Base-by-base conservation (phyloP, 2,888 invertebrate genomes). In the Campoplex capitator region DNA sequence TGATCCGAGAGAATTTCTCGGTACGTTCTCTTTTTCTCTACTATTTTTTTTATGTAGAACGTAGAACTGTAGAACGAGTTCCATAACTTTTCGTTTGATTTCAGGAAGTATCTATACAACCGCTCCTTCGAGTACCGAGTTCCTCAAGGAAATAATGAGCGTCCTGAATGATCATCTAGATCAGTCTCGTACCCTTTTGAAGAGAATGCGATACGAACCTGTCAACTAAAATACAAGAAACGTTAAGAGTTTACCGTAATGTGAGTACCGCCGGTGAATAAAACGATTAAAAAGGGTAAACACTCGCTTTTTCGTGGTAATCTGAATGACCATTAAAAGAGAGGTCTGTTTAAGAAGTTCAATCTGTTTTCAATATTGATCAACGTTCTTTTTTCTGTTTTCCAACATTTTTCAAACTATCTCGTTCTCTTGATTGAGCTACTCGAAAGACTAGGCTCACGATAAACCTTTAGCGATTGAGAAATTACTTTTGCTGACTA, bases 31-130 rank as follows among this genome's bases (percentile, higher is more conserved):
- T n/a, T n/a, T n/a, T n/a, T n/a, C n/a, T n/a, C n/a, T n/a, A n/a
- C n/a, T n/a, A n/a, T n/a, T n/a, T n/a, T n/a, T n/a, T n/a, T n/a
- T n/a, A n/a, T n/a, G n/a, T n/a, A n/a, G n/a, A n/a, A n/a, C n/a
- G n/a, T n/a, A n/a, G n/a, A n/a, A n/a, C n/a, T n/a, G n/a, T n/a
- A n/a, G n/a, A n/a, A n/a, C n/a, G n/a, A n/a, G n/a, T n/a, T n/a
- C n/a, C n/a, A n/a, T n/a, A n/a, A n/a, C n/a, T n/a, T n/a, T n/a
- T n/a, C n/a, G n/a, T n/a, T n/a, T n/a, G n/a, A n/a, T n/a, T n/a
- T n/a, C n/a, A n/a, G n/a, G n/a, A n/a, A n/a, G n/a, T 81, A 95
- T 96, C 42, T 95, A 95, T 89, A 96, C 96, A 32, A 96, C 96
- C 89, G 96, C 96, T 1, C 96, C 96, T 45, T 93, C 95, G n/a